These are phyloP conservation scores for Homalodisca vitripennis DNA, from an alignment of 1,140 invertebrate genomes.

Conservation along the genomic window DNA sequence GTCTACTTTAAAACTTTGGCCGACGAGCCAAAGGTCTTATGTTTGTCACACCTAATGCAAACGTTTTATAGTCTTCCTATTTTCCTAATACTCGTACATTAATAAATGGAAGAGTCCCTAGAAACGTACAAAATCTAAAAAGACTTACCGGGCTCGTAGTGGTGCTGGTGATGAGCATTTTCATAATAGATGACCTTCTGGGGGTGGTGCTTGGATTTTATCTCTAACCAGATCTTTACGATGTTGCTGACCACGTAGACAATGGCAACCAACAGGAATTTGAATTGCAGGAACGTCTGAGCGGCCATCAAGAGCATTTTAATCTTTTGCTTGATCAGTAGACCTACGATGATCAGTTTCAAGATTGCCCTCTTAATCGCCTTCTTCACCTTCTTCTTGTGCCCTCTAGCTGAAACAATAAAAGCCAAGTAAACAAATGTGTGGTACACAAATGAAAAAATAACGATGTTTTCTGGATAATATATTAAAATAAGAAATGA, in stretches of 20 bases:
- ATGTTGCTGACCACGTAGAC: slow-evolving; percentile 41
- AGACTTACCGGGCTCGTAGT: slow-evolving; percentile 40
- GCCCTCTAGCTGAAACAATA: slow-evolving; percentile 37
- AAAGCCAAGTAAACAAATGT: slow-evolving; percentile 14
- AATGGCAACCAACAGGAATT: slow-evolving; percentile 41
- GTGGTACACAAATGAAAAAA: no score
- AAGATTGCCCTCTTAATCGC: slow-evolving; percentile 44
- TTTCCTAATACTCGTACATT: no score
- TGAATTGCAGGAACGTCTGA: slow-evolving; percentile 43
- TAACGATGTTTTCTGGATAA: no score
- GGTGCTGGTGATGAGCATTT: slow-evolving; percentile 43
- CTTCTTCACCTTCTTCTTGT: slow-evolving; percentile 44
- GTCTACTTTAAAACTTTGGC: no score
- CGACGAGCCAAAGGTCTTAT: no score
- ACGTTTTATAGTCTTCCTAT: no score
- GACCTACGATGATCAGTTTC: slow-evolving; percentile 43
- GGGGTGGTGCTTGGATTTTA: slow-evolving; percentile 39
- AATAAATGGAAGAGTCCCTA: no score
- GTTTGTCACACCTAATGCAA: no score
- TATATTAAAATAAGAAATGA: no score
- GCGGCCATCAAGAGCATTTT: slow-evolving; percentile 43
- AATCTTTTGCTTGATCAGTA: slow-evolving; percentile 43
- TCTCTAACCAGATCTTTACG: slow-evolving; percentile 43
- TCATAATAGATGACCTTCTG: slow-evolving; percentile 44
- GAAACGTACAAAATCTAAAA: no score